Evolutionary conservation across 1,140 invertebrate genomes (phyloP).

Genomic region (Leptopilina boulardi): DNA sequence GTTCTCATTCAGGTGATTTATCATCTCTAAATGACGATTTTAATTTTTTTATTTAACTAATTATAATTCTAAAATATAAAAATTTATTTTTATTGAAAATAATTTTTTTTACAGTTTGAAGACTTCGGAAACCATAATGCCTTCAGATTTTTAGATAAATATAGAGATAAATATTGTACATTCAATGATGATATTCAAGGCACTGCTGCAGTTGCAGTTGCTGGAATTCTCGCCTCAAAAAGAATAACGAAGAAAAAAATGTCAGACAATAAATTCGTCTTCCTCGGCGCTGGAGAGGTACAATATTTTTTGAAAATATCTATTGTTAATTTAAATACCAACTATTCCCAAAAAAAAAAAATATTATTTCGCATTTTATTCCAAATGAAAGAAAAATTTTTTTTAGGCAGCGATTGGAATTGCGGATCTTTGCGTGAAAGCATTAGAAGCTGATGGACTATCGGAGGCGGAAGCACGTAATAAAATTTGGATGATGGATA

Average conservation of each 20-base stretch:
- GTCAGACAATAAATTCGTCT: conserved; percentile 89
- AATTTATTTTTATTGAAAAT: no score
- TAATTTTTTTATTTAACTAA: conserved; percentile 34
- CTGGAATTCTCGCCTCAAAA: conserved; percentile 90
- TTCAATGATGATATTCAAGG: conserved; percentile 99
- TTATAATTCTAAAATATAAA: no score
- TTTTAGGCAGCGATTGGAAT: conserved; percentile 90
- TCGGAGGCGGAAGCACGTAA: conserved; percentile 84
- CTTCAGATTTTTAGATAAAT: conserved; percentile 92
- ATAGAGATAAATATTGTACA: conserved; percentile 91
- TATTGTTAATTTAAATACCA: no score
- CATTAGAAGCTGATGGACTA: conserved; percentile 90
- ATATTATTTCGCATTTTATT: no score
- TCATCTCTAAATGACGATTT: conserved; percentile 45
- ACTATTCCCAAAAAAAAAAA: no score
- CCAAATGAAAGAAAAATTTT: no score
- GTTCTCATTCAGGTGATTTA: conserved; percentile 86
- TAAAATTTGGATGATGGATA: conserved; percentile 93
- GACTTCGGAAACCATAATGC: conserved; percentile 97
- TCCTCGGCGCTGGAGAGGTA: conserved; percentile 94
- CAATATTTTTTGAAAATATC: conserved; percentile 44
- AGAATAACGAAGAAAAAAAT: conserved; percentile 87
- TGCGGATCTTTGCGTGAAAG: conserved; percentile 89
- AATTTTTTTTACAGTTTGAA: conserved; percentile 85
- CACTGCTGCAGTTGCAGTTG: conserved; percentile 94